Percentiles rank a stretch among this genome's conserved stretches.
Conservation (phyloP, 2,113 vertebrate genomes). For the Elanus axillaris region DNA sequence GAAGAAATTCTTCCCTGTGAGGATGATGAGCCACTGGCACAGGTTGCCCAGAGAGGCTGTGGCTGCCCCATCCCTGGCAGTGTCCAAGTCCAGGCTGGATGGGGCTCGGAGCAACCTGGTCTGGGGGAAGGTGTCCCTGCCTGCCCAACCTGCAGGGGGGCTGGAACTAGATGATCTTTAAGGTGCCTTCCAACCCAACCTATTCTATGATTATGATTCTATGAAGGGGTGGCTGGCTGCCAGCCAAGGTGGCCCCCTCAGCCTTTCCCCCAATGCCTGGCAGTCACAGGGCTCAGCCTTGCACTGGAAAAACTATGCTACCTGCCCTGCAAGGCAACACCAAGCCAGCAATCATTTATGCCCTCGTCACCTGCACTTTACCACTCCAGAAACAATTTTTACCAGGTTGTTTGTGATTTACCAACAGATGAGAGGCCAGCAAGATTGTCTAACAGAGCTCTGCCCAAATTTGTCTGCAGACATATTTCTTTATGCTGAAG, state of each 20-base stretch:
- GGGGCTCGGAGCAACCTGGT: too few species aligned
- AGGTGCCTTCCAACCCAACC: too few species aligned
- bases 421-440: background rate
- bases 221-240: background rate
- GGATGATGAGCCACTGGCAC: too few species aligned
- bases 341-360: fast-evolving
- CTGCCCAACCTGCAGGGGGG: too few species aligned
- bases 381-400: background rate
- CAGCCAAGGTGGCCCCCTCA: background rate
- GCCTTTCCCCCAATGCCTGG: background rate
- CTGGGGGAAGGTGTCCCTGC: too few species aligned
- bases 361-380: background rate
- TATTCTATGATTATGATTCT: too few species aligned
- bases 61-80: too few species aligned
- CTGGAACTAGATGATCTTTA: too few species aligned
- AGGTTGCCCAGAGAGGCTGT: too few species aligned
- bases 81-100: too few species aligned
- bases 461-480: background rate
- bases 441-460: background rate
- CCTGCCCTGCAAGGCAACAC: background rate
- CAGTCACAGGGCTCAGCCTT: background rate
- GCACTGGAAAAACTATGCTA: background rate
- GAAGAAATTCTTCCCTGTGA: too few species aligned
- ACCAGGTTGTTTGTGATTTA: background rate
- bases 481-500: background rate